Base-by-base conservation (phyloP, 1,140 invertebrate genomes). In the Vanessa atalanta region DNA sequence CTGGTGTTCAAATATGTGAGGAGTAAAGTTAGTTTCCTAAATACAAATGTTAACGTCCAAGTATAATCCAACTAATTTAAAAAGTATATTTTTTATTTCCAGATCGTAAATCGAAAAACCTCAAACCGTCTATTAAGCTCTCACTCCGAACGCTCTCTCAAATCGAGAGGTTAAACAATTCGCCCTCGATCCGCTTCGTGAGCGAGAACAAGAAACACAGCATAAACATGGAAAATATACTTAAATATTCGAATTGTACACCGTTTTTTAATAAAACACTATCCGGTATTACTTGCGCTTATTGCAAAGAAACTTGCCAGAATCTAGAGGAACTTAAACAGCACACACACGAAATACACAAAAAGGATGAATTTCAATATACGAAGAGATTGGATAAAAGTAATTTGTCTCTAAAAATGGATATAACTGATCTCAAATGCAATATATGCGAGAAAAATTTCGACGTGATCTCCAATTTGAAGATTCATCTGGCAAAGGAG, bases 221-320 rank as follows among this genome's bases (percentile, higher is more conserved):
- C 47, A n/a, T 65, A 0, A 92, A 92, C 63, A 78, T 89, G 0
- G 80, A 87, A 12, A 90, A 88, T 15, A 78, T 92, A 14, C 61
- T 92, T 0, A 91, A 89, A 77, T 84, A 90, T 47, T 92, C 89
- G 0, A 92, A 91, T 71, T 89, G 86, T 16, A 90, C 88, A 1
- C 89, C 90, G 0, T 92, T 92, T 48, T 85, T 77, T 0, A 88
- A 88, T 63, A 92, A 89, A 73, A 88, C 85, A 0, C 63, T 92
- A 2, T 70, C 83, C 0, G 90, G 90, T 0, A 88, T 90, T 15
- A 70, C 80, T 0, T 92, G 90, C 64, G 88, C 85, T 0, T 92
- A 84, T 64, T 92, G 90, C 75, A 89, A 87, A 51, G 80, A 86
- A 6, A 83, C 71, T 0, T 88, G 75, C 50, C 51, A 65, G 6